These are phyloP conservation scores for Drosophila fungiperda DNA, from an alignment of 2,888 invertebrate species.

Conservation along the genomic window DNA sequence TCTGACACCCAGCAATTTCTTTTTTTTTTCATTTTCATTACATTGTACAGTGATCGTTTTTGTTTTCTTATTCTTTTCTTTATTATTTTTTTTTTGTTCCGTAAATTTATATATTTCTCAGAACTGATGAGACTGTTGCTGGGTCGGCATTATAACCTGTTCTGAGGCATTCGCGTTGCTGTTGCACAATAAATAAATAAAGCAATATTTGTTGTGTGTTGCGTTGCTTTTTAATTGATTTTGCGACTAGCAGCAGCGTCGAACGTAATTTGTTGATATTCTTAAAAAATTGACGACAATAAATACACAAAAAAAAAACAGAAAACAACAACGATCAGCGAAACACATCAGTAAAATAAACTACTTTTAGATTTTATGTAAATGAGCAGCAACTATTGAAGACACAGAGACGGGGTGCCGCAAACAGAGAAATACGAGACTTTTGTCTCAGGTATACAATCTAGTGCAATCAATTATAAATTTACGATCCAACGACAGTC, in stretches of 20 bases:
- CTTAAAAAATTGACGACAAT: slow-evolving; percentile 70
- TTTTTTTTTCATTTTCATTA: slow-evolving; percentile 16
- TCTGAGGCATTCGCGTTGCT: slow-evolving; percentile 56
- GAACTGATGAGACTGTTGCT: slow-evolving; percentile 50
- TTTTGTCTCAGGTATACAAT: slow-evolving; percentile 25
- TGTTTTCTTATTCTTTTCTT: slow-evolving; percentile 13
- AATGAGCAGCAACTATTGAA: slow-evolving; percentile 42
- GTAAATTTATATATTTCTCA: slow-evolving; percentile 23
- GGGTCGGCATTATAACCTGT: slow-evolving; percentile 71
- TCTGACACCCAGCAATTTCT: slow-evolving; percentile 52
- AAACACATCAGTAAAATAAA: slow-evolving; percentile 40
- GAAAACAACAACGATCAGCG: slow-evolving; percentile 3
- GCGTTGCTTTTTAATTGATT: slow-evolving; percentile 75
- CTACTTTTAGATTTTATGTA: slow-evolving; percentile 63
- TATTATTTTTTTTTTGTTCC: slow-evolving; percentile 3
- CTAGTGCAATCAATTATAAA: slow-evolving; percentile 60
- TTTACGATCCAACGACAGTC: slow-evolving; percentile 26
- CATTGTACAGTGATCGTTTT: slow-evolving; percentile 28
- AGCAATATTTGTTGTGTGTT: slow-evolving; percentile 55
- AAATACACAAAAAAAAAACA: slow-evolving; percentile 43
- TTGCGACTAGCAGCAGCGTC: slow-evolving; percentile 56
- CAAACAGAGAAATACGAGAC: neutral
- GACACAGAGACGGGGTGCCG: neutral
- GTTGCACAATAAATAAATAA: slow-evolving; percentile 79
- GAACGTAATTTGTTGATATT: slow-evolving; percentile 62